Evolutionary conservation across 2,797 vertebrate genomes (phyloP).

Genomic region (Helostoma temminkii): DNA sequence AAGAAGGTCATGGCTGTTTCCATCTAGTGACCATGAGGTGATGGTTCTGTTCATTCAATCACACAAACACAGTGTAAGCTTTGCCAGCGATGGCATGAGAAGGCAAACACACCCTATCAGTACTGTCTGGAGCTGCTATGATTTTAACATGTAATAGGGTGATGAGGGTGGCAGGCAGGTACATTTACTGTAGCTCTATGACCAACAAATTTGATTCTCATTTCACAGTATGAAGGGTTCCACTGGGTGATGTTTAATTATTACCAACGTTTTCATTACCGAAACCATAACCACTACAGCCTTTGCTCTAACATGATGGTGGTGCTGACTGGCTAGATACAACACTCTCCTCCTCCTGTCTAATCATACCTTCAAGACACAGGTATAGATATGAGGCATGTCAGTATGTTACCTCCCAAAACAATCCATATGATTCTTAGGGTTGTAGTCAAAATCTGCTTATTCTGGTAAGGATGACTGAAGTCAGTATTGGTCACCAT

Average conservation of each 20-base stretch:
- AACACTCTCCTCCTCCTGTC: neutral
- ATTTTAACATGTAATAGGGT: conserved; percentile 21
- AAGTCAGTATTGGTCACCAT: no score
- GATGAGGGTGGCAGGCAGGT: neutral
- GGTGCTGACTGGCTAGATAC: neutral
- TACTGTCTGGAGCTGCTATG: conserved; percentile 16
- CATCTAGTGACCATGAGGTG: conserved; percentile 11
- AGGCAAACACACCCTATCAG: conserved; percentile 36
- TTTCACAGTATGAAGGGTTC: conserved; percentile 2
- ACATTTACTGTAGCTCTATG: conserved; percentile 18
- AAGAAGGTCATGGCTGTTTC: conserved; percentile 6
- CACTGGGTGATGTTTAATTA: neutral
- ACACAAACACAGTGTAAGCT: neutral
- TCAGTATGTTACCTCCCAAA: neutral
- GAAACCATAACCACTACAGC: conserved; percentile 1
- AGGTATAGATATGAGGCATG: no score
- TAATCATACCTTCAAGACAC: no score
- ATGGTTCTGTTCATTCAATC: neutral
- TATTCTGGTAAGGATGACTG: no score
- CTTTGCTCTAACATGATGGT: no score
- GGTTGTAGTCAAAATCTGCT: no score
- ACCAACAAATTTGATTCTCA: conserved; percentile 15
- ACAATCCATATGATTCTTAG: neutral
- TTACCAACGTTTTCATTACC: neutral
- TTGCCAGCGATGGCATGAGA: conserved; percentile 3